Conservation (phyloP, 2,113 vertebrate genomes). For the Hippocampus comes region DNA sequence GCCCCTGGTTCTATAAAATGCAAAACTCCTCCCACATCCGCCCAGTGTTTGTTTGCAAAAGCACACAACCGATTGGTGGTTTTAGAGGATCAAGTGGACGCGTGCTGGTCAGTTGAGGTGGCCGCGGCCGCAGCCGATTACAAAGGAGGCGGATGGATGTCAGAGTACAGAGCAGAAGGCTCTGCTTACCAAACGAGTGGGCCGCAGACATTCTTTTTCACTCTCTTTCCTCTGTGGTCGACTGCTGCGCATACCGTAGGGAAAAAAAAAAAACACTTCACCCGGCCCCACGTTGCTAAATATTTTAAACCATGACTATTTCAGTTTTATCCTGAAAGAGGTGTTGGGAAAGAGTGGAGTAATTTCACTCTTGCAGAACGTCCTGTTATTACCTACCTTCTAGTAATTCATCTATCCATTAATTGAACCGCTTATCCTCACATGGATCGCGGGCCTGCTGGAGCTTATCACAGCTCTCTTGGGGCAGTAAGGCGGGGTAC, state of each 20-base stretch:
- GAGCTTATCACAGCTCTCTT: no score
- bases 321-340: constrained; percentile 25
- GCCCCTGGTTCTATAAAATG: constrained; percentile 42
- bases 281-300: constrained; percentile 28
- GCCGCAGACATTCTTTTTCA: constrained; percentile 42
- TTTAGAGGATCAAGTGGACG: constrained; percentile 56
- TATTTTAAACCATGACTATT: constrained; percentile 33
- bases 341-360: constrained; percentile 27
- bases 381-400: not conserved
- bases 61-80: constrained; percentile 43
- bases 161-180: constrained; percentile 44
- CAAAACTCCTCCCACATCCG: constrained; percentile 56
- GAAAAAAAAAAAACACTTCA: constrained; percentile 16
- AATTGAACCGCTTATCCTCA: no score
- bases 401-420: no score
- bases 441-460: no score
- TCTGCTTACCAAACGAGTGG: constrained; percentile 45
- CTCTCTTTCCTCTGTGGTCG: constrained; percentile 48
- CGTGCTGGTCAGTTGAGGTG: constrained; percentile 56
- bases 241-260: constrained; percentile 25
- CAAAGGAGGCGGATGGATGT: constrained; percentile 54
- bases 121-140: constrained; percentile 49
- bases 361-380: constrained; percentile 46
- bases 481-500: no score
- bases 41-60: constrained; percentile 25